Evolutionary conservation across 1,140 invertebrate species (phyloP).

Genomic region (Saccostrea glomerata): DNA sequence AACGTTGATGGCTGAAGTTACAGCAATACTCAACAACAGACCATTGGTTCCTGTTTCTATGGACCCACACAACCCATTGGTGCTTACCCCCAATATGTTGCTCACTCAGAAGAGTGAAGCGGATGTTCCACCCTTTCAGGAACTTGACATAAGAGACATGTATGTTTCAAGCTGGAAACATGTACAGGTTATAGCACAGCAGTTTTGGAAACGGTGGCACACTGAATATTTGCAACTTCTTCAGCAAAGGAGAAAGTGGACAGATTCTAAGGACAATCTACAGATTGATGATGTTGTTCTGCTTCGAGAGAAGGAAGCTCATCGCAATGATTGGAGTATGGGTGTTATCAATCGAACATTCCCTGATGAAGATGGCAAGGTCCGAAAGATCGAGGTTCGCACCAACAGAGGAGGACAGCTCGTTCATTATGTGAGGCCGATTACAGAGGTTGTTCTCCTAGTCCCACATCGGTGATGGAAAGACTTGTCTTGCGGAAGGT

Average conservation of each 20-base stretch:
- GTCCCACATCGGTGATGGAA: no score
- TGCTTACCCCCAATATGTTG: constrained; percentile 34
- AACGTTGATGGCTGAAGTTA: constrained; percentile 43
- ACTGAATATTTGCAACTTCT: constrained; percentile 50
- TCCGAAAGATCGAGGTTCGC: no score
- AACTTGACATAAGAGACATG: background rate
- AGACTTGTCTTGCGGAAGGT: background rate
- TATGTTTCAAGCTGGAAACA: no score
- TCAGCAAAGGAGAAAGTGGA: constrained; percentile 55
- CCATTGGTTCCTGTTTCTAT: constrained; percentile 35
- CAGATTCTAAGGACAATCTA: constrained; percentile 35
- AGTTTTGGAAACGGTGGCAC: constrained; percentile 58
- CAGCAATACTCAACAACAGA: constrained; percentile 43
- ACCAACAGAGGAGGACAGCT: no score
- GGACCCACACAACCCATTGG: constrained; percentile 23
- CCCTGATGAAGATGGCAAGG: constrained; percentile 6
- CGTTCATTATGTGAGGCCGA: no score
- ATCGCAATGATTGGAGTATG: constrained; percentile 50
- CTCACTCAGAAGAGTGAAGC: constrained; percentile 35
- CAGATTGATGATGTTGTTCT: constrained; percentile 53
- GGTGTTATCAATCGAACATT: constrained; percentile 43
- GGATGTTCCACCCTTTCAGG: background rate
- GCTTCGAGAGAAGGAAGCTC: constrained; percentile 43
- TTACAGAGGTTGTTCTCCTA: no score
- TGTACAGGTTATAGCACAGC: no score